phyloP scores from a whole-genome alignment of 2,113 vertebrate species.

The Poecile atricapillus region DNA sequence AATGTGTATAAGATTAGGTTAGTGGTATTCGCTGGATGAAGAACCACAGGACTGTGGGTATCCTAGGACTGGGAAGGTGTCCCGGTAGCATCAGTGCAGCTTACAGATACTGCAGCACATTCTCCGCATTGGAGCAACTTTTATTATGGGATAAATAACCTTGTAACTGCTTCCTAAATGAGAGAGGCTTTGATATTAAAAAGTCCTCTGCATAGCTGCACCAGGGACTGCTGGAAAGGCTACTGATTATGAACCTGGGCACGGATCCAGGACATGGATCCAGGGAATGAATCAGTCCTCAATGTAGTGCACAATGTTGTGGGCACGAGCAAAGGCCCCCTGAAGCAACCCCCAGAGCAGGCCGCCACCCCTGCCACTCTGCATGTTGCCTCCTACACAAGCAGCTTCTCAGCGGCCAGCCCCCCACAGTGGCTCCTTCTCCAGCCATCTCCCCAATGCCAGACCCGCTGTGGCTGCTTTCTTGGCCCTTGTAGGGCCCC shows the following conservation, averaged over 20 bases:
- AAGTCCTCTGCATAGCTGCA: not conserved
- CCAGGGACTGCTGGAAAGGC: not conserved
- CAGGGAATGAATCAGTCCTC: not conserved
- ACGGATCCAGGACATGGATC: not conserved
- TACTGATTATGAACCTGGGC: not conserved
- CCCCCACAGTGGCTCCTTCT: not conserved
- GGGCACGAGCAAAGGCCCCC: not conserved
- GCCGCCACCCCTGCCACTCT: not conserved
- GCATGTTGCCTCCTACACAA: not conserved
- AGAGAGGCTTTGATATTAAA: not conserved
- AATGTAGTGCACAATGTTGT: not conserved
- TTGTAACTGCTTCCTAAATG: not conserved
- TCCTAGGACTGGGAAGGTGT: not conserved
- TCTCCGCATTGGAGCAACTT: not conserved
- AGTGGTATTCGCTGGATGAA: not conserved
- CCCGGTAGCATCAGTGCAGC: not conserved
- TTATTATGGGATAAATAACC: not conserved
- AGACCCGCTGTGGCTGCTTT: not conserved
- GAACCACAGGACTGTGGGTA: not conserved
- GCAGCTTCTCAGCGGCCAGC: not conserved
- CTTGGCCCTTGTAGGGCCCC: no score
- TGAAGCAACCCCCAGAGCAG: not conserved
- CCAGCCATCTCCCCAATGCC: not conserved
- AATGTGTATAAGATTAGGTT: not conserved
- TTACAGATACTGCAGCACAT: not conserved